Evolutionary conservation across 2,113 vertebrate species (phyloP).

Genomic region (Lonchura striata): DNA sequence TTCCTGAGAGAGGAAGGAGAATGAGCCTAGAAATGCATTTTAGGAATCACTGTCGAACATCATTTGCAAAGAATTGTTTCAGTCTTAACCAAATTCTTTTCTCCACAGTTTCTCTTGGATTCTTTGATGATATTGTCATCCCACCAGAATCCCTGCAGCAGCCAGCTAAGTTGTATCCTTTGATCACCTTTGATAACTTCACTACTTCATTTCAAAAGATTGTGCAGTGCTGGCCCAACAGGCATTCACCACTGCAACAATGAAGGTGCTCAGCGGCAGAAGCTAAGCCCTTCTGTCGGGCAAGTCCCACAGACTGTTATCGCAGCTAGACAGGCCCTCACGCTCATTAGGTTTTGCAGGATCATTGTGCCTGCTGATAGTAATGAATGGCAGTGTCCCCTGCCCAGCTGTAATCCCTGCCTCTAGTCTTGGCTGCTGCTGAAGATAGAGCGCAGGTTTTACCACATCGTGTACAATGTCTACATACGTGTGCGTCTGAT

Average conservation of each 20-base stretch:
- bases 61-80: not conserved
- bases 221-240: slow-evolving; percentile 48
- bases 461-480: not conserved
- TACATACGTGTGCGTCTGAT: not conserved
- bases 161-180: slow-evolving; percentile 96
- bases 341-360: slow-evolving; percentile 9
- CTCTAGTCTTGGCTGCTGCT: not conserved
- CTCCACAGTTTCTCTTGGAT: slow-evolving; percentile 87
- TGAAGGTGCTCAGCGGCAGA: slow-evolving; percentile 21
- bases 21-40: not conserved
- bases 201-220: slow-evolving; percentile 48
- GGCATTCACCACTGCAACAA: slow-evolving; percentile 21
- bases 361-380: not conserved
- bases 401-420: not conserved
- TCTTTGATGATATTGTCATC: slow-evolving; percentile 94
- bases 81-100: not conserved
- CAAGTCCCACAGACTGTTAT: slow-evolving; percentile 20
- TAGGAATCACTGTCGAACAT: not conserved
- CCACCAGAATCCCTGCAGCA: slow-evolving; percentile 93
- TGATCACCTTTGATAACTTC: slow-evolving; percentile 50
- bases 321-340: slow-evolving; percentile 17
- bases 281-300: not conserved
- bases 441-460: not conserved
- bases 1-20: slow-evolving; percentile 23
- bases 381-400: not conserved